phyloP scores from a whole-genome alignment of 2,888 invertebrate species.

The Leuctra nigra region DNA sequence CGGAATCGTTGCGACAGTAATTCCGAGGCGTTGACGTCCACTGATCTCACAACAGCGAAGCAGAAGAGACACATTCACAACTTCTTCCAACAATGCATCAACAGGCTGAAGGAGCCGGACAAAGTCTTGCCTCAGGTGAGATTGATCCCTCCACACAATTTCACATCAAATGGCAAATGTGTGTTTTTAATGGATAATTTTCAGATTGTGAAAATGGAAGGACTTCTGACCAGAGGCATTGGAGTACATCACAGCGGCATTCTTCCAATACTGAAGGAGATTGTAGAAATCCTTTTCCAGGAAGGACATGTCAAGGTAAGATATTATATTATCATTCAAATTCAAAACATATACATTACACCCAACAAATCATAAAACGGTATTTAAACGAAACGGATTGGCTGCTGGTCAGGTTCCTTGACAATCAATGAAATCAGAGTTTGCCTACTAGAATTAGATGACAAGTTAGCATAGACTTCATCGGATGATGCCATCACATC shows the following conservation, averaged over 20 bases:
- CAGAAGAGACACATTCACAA: conserved; percentile 79
- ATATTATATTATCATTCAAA: too few species aligned
- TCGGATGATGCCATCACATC: too few species aligned
- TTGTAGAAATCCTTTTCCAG: conserved; percentile 96
- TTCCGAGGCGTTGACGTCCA: conserved; percentile 47
- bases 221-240: conserved; percentile 74
- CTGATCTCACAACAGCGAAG: conserved; percentile 73
- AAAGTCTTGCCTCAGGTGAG: conserved; percentile 77
- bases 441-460: too few species aligned
- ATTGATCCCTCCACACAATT: background rate
- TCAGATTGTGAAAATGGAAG: conserved; percentile 58
- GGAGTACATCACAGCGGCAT: conserved; percentile 99
- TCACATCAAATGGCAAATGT: too few species aligned
- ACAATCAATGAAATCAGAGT: too few species aligned
- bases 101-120: conserved; percentile 78
- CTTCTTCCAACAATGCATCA: conserved; percentile 82
- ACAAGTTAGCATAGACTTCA: too few species aligned
- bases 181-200: conserved; percentile 28
- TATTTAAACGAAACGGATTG: too few species aligned
- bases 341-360: too few species aligned
- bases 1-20: conserved; percentile 71
- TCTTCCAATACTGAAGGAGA: conserved; percentile 96
- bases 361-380: too few species aligned
- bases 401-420: too few species aligned
- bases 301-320: conserved; percentile 82